A percentile compares a stretch with the other conserved stretches of the same genome.
Evolutionary conservation across 1,140 invertebrate species (phyloP).

Genomic region (Tetramorium alpestre): DNA sequence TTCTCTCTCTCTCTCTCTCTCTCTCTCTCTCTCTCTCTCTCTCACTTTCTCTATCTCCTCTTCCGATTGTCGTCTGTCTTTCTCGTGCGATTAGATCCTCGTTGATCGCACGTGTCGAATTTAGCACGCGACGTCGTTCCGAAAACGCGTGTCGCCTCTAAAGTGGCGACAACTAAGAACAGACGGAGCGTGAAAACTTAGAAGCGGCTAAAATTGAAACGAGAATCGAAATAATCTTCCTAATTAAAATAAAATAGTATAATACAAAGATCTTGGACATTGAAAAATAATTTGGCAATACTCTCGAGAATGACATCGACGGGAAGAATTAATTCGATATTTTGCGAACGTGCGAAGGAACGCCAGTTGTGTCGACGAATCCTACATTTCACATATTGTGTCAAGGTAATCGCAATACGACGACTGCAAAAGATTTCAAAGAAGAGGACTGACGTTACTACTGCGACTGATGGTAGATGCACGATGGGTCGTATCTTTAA

Average conservation of each 20-base stretch:
- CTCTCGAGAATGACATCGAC: not conserved
- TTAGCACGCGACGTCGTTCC: not conserved
- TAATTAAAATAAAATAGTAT: not conserved
- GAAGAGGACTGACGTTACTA: conserved; percentile 44
- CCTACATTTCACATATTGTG: conserved; percentile 14
- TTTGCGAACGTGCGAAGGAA: not conserved
- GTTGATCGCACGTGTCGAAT: conserved; percentile 26
- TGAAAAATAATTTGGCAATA: not conserved
- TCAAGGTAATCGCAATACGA: conserved; percentile 8
- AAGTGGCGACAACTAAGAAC: not conserved
- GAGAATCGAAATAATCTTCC: not conserved
- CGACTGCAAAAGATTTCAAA: not conserved
- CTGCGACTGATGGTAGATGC: conserved; percentile 53
- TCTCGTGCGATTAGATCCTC: conserved; percentile 28
- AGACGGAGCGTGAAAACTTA: not conserved
- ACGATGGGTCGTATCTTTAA: conserved; percentile 42
- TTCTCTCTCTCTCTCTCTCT: conserved; percentile 39
- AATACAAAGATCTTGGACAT: not conserved
- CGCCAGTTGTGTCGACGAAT: conserved; percentile 16
- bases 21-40: not conserved
- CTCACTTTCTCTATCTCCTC: not conserved
- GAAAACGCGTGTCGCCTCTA: not conserved
- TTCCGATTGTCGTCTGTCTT: conserved; percentile 28
- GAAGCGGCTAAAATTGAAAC: not conserved
- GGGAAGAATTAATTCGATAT: not conserved